Base-by-base conservation (phyloP, 2,888 invertebrate species). In the Xestia rhomboidea region DNA sequence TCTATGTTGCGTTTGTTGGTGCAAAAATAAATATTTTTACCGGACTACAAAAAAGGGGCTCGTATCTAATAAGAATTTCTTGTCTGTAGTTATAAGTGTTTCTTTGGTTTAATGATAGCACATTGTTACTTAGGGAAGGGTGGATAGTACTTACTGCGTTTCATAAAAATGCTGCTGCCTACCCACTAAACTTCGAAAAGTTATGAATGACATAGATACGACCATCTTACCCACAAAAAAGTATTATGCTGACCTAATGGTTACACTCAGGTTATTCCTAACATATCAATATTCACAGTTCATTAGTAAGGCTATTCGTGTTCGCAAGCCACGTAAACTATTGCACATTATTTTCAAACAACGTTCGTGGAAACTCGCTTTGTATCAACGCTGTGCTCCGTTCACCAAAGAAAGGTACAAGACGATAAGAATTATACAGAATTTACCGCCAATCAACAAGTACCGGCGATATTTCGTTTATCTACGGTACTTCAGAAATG, bases 401-500 rank as follows among this genome's bases (percentile, higher is more conserved):
- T 81, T 81, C 60, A 70, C 77, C 62, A 80, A 81, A 77, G 76
- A 79, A 76, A 83, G 41, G 71, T 64, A 60, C 57, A 34, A 34
- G 11, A 54, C 69, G 77, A 81, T 84, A 80, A 75, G 74, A 81
- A 75, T 77, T 77, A 68, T 46, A 62, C 62, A 21, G 34, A 34
- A 62, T 62, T 62, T 62, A 27, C 49, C 66, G 66, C 46, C 73
- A 75, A 77, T 84, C 74, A 71, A 54, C 83, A 64, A 83, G 81
- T 79, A 79, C 70, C 49, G 24, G 30, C 73, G 73, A 81, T 84
- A 71, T 78, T 70, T 73, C 77, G 70, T 82, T 82, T 84, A 80
- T 81, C 76, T 77, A 73, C 71, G 85, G 78, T 81, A 80, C 70
- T 83, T 57, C 69, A 81, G 79, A 78, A 84, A 87, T 81, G 86